A percentile compares a stretch with the other conserved stretches of the same genome.
phyloP scores from a whole-genome alignment of 2,113 vertebrate genomes.

The Mustelus asterias region DNA sequence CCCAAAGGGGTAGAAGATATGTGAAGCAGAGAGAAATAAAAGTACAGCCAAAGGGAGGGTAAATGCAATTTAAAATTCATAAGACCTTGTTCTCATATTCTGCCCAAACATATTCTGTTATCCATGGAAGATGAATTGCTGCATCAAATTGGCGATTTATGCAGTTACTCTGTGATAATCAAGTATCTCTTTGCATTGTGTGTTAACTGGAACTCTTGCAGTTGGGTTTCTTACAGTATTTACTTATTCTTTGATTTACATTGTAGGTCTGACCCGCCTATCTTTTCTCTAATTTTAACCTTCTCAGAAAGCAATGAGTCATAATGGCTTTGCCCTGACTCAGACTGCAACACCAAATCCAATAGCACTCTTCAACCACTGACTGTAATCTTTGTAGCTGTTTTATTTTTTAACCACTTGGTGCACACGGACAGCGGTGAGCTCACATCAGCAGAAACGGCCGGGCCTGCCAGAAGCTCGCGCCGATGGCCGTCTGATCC shows the following conservation, averaged over 20 bases:
- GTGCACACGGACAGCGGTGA: too few species aligned
- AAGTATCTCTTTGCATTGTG: neutral
- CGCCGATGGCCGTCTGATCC: neutral
- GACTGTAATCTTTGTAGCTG: neutral
- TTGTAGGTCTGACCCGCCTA: constrained; percentile 21
- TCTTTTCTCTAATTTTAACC: constrained; percentile 33
- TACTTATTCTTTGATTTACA: constrained; percentile 17
- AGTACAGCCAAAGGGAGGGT: neutral
- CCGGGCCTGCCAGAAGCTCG: neutral
- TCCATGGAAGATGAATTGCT: neutral
- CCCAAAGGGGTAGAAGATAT: neutral
- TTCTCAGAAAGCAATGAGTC: constrained; percentile 31
- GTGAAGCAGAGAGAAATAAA: neutral
- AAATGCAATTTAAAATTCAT: neutral
- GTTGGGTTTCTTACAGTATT: constrained; percentile 22
- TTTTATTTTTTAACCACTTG: neutral
- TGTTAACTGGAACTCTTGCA: neutral
- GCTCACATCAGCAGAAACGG: neutral
- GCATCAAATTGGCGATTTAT: neutral
- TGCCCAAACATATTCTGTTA: neutral
- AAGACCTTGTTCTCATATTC: neutral
- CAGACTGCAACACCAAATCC: constrained; percentile 30
- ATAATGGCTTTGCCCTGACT: constrained; percentile 23
- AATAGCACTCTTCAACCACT: neutral
- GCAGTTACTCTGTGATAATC: neutral